A percentile compares a stretch with the other conserved stretches of the same genome.
phyloP scores from a whole-genome alignment of 2,113 vertebrate genomes.

The Pyrgilauda ruficollis region DNA sequence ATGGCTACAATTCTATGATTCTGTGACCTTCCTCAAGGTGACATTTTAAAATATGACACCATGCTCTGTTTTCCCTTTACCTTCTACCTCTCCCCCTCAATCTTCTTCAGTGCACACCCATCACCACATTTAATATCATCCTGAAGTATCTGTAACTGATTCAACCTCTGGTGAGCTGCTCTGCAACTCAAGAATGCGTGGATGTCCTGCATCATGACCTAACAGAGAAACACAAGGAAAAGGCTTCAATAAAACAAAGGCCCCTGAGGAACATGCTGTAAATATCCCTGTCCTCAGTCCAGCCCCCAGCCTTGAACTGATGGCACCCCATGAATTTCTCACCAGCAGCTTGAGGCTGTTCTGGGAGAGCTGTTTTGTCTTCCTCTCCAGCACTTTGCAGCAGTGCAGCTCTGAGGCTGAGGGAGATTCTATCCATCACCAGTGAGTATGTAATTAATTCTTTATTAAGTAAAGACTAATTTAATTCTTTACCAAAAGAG shows the following conservation, averaged over 20 bases:
- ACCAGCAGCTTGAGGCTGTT: background rate
- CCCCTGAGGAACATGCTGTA: background rate
- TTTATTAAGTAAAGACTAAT: background rate
- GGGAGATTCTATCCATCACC: background rate
- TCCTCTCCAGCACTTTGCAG: background rate
- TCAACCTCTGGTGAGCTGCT: background rate
- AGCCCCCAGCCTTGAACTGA: background rate
- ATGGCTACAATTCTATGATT: background rate
- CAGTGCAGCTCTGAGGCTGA: background rate
- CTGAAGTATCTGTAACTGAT: background rate
- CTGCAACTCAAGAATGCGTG: background rate
- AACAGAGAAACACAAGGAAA: background rate
- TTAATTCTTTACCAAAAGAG: background rate
- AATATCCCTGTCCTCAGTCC: background rate
- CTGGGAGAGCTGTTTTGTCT: background rate
- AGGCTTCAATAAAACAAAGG: background rate
- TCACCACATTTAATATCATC: background rate
- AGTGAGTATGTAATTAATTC: background rate
- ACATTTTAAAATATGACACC: background rate
- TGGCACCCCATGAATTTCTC: background rate
- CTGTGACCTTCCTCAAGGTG: background rate
- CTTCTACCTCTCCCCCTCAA: background rate
- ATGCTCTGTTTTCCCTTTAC: background rate
- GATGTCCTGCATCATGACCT: background rate
- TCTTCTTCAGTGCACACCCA: background rate